A percentile compares a stretch with the other conserved stretches of the same genome.
phyloP scores from a whole-genome alignment of 2,888 invertebrate genomes.

The Nomada hirtipes region DNA sequence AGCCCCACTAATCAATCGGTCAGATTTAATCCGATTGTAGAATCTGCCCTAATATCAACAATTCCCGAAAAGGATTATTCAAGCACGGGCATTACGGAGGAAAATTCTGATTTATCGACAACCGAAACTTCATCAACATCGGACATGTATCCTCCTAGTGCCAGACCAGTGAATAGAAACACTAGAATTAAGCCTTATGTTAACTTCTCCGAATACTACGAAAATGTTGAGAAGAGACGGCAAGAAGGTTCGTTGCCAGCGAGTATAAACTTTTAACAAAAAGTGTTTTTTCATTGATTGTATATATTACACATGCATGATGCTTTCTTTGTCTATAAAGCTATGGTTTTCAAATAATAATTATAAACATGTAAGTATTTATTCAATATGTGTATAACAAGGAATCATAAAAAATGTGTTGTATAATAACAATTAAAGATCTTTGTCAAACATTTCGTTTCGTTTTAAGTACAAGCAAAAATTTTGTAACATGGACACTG shows the following conservation, averaged over 20 bases:
- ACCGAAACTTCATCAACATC: constrained; percentile 82
- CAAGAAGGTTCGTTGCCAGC: constrained; percentile 88
- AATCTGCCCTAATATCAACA: constrained; percentile 81
- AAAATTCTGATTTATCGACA: constrained; percentile 79
- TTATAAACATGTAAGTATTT: constrained; percentile 34
- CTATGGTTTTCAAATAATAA: constrained; percentile 21
- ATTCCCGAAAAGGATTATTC: constrained; percentile 70
- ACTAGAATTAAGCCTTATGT: constrained; percentile 92
- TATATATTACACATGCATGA: constrained; percentile 20
- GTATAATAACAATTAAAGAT: neutral
- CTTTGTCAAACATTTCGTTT: neutral
- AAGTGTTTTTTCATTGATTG: neutral
- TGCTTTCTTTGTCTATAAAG: constrained; percentile 30
- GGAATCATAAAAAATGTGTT: neutral
- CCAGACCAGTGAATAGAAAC: constrained; percentile 87
- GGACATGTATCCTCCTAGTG: constrained; percentile 81
- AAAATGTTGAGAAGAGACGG: constrained; percentile 89
- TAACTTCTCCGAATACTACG: constrained; percentile 92
- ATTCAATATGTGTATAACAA: constrained; percentile 20
- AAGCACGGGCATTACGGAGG: constrained; percentile 71
- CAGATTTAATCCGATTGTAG: constrained; percentile 88
- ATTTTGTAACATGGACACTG: neutral
- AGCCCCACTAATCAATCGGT: constrained; percentile 86
- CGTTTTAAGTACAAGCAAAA: neutral
- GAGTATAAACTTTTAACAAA: constrained; percentile 85